Conservation (phyloP, 2,113 vertebrate species). For the Elachura formosa region DNA sequence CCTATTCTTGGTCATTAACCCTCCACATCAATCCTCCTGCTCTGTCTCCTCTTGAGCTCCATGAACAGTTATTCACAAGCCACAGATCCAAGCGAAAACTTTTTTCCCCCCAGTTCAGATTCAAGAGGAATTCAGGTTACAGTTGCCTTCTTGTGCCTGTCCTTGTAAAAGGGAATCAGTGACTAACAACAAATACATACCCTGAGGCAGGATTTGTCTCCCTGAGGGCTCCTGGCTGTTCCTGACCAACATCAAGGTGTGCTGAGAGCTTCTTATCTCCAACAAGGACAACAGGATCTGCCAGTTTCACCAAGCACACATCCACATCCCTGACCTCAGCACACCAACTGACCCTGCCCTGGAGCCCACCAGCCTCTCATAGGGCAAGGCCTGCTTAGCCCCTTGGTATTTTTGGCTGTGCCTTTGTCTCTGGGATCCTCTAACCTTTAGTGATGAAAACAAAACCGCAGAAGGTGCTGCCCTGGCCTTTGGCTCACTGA, state of each 20-base stretch:
- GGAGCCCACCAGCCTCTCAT: background rate
- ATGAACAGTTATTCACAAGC: accelerated
- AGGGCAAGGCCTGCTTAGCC: background rate
- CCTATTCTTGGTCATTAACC: background rate
- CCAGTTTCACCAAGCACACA: accelerated
- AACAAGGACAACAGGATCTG: accelerated
- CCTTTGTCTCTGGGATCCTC: constrained; percentile 26
- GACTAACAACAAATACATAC: background rate
- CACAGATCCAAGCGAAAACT: background rate
- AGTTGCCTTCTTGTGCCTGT: background rate
- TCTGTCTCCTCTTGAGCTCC: background rate
- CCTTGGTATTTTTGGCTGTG: constrained; percentile 17
- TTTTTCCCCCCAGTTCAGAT: background rate
- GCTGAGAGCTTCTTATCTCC: background rate
- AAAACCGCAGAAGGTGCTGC: background rate
- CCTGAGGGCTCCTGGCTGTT: background rate
- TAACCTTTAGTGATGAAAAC: constrained; percentile 13
- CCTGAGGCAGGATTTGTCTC: background rate
- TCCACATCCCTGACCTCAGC: background rate
- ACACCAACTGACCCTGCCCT: accelerated
- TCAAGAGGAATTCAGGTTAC: background rate
- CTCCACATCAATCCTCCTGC: background rate
- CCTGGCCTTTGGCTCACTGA: background rate
- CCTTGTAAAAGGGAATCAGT: background rate
- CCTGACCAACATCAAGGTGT: background rate